These are phyloP conservation scores for Peribatodes rhomboidaria DNA, from an alignment of 2,888 invertebrate species.

Conservation along the genomic window DNA sequence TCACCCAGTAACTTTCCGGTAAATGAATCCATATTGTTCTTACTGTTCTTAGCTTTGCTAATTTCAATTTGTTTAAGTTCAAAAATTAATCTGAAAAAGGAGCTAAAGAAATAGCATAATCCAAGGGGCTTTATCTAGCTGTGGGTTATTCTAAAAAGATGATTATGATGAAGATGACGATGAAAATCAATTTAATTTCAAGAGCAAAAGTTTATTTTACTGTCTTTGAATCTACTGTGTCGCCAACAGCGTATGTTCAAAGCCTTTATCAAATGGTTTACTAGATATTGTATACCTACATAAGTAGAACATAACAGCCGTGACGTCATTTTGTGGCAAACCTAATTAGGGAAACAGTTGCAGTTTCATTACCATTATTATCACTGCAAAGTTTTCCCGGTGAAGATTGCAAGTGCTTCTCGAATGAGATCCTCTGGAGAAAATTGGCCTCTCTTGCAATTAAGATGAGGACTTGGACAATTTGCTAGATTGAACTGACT, in stretches of 20 bases:
- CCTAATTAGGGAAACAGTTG: conserved; percentile 28
- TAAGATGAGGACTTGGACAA: conserved; percentile 5
- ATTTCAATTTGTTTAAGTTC: too few relatives aligned
- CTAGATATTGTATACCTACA: conserved; percentile 16
- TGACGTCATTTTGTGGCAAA: conserved; percentile 18
- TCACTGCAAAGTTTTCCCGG: conserved; percentile 30
- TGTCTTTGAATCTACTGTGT: not conserved
- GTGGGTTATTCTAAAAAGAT: too few relatives aligned
- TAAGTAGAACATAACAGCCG: not conserved
- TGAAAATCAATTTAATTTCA: too few relatives aligned
- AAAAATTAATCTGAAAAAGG: too few relatives aligned
- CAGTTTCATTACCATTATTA: conserved; percentile 29
- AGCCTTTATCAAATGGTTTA: conserved; percentile 29
- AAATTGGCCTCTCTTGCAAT: conserved; percentile 15
- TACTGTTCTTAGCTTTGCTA: too few relatives aligned
- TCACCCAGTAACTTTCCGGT: too few relatives aligned
- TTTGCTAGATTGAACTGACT: not conserved
- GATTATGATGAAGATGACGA: too few relatives aligned
- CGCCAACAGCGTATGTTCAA: conserved; percentile 8
- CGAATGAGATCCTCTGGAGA: conserved; percentile 22
- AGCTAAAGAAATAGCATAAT: too few relatives aligned
- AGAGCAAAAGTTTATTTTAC: not conserved
- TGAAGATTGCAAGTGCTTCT: conserved; percentile 30
- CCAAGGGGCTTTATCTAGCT: too few relatives aligned
- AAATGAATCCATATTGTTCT: too few relatives aligned